These are phyloP conservation scores for Crioceris asparagi DNA, from an alignment of 2,888 invertebrate genomes.

Conservation along the genomic window DNA sequence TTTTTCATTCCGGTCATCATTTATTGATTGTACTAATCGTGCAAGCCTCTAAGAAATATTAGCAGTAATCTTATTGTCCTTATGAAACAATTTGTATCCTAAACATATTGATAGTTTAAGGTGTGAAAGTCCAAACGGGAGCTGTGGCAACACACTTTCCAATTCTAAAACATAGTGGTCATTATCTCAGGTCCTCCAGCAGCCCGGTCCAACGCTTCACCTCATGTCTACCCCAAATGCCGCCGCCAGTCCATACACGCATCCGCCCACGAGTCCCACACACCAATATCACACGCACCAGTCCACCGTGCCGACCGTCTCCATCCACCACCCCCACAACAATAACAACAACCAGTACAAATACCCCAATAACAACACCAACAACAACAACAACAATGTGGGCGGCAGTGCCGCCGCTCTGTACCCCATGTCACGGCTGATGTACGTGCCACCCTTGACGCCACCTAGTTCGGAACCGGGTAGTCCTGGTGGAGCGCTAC, in stretches of 20 bases:
- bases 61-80: too few relatives aligned
- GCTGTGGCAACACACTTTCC: too few relatives aligned
- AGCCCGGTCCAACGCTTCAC: constrained; percentile 42
- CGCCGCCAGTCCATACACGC: constrained; percentile 38
- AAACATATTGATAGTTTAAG: too few relatives aligned
- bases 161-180: too few relatives aligned
- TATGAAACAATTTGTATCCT: too few relatives aligned
- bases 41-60: too few relatives aligned
- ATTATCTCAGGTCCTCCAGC: constrained; percentile 32
- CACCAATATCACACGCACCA: constrained; percentile 26
- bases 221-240: constrained; percentile 47
- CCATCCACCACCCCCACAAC: constrained; percentile 39
- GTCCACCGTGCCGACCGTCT: constrained; percentile 35
- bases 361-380: constrained; percentile 17
- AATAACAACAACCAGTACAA: constrained; percentile 36
- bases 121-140: too few relatives aligned
- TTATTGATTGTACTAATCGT: too few relatives aligned
- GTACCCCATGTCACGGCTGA: constrained; percentile 48
- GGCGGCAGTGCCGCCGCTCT: constrained; percentile 37
- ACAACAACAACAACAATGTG: constrained; percentile 16
- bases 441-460: constrained; percentile 77
- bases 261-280: constrained; percentile 29
- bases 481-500: constrained; percentile 63
- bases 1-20: too few relatives aligned
- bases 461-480: constrained; percentile 84